phyloP scores from a whole-genome alignment of 2,888 invertebrate species.

The Thymelicus acteon region DNA sequence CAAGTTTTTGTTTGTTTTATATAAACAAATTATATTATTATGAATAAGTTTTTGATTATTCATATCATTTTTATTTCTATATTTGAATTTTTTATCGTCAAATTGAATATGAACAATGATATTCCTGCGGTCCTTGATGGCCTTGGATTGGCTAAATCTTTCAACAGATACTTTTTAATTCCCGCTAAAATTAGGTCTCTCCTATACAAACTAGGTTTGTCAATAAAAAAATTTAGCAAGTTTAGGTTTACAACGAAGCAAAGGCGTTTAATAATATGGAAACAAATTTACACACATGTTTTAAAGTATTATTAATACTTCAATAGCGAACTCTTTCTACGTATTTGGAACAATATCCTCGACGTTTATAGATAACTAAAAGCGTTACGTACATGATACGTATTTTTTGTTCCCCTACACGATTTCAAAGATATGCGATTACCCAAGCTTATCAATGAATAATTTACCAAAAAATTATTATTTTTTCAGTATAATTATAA shows the following conservation, averaged over 20 bases:
- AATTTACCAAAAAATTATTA: not conserved
- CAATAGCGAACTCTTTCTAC: not conserved
- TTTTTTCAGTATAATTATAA: not conserved
- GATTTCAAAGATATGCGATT: not conserved
- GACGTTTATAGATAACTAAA: not conserved
- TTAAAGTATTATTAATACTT: slow-evolving; percentile 1
- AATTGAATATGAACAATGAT: too few species aligned
- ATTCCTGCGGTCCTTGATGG: too few species aligned
- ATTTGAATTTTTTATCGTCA: too few species aligned
- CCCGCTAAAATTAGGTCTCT: not conserved
- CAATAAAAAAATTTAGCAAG: not conserved
- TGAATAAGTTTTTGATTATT: too few species aligned
- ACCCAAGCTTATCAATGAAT: not conserved
- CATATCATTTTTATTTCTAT: too few species aligned
- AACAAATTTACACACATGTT: not conserved
- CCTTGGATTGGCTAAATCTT: too few species aligned
- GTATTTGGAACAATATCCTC: slow-evolving; percentile 6
- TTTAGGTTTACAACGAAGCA: not conserved
- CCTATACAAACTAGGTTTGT: not conserved
- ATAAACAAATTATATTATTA: too few species aligned
- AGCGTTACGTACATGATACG: slow-evolving; percentile 2
- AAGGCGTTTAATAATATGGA: not conserved
- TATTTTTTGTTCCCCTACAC: slow-evolving; percentile 1
- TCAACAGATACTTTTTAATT: too few species aligned
- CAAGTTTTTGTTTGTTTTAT: too few species aligned